Conservation (phyloP, 2,888 invertebrate genomes). For the Fragum whitleyi region DNA sequence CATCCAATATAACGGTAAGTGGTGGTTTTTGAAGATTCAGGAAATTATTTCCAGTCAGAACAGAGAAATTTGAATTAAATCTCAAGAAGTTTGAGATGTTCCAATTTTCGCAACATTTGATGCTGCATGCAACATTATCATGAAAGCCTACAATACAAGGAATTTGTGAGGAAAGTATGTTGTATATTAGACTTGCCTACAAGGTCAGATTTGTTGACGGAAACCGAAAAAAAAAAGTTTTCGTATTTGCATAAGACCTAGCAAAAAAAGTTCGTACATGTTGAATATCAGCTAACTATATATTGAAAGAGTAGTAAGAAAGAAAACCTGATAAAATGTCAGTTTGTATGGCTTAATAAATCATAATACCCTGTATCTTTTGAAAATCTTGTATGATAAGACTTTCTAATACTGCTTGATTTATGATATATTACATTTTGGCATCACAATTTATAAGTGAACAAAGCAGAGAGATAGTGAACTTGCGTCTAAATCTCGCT, state of each 20-base stretch:
- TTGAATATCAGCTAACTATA: too few species aligned
- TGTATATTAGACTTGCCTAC: too few species aligned
- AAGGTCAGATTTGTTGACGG: too few species aligned
- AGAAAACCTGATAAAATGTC: neutral
- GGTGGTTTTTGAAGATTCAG: constrained; percentile 40
- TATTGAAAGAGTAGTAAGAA: too few species aligned
- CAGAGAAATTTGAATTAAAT: constrained; percentile 17
- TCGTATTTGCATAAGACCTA: too few species aligned
- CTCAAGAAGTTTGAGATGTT: constrained; percentile 5
- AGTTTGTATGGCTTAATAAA: neutral
- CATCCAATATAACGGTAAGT: constrained; percentile 35
- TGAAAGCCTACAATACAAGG: too few species aligned
- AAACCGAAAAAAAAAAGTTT: too few species aligned
- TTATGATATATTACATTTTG: neutral
- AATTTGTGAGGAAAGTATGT: too few species aligned
- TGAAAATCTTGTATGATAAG: neutral
- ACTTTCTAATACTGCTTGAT: neutral
- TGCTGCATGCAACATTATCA: neutral
- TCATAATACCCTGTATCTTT: neutral
- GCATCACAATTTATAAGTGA: neutral
- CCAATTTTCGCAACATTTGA: neutral
- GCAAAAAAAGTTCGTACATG: too few species aligned
- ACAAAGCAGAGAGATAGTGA: neutral
- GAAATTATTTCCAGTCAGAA: constrained; percentile 11
- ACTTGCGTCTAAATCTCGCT: neutral